Evolutionary conservation across 1,140 invertebrate genomes (phyloP), one percentile per base, ranked within the genome.

Genomic region (Drosophila subobscura): DNA sequence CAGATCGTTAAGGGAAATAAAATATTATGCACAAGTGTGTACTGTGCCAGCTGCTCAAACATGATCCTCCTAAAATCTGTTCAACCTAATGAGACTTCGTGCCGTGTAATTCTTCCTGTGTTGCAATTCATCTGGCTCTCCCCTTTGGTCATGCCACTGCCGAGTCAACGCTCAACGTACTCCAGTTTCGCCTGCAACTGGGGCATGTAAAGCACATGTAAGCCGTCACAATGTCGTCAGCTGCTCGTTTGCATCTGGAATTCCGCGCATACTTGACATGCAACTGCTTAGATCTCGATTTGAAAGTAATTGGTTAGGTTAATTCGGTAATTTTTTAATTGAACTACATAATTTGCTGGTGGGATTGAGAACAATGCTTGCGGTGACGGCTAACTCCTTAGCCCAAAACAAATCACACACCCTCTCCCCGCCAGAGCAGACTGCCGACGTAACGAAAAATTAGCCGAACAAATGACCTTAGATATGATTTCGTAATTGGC

Each of bases 401-500:
- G 8, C 29, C 25, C 25, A 6, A 27, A 27, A 20, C 16, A 20
- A 27, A 27, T 27, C 25, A 27, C 10, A 12, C 10, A 12, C 33
- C 47, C 44, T 4, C 25, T 25, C 14, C 10, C 2, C 41, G 0
- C 45, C 4, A 7, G 12, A 29, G 12, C 44, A 10, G 56, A 58
- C 49, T 42, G 55, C 57, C 56, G 49, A 58, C 63, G 20, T 51
- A 74, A 42, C 60, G 51, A 60, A 71, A 88, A 86, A 86, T 86
- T 88, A 86, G 81, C 63, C 51, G 59, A 78, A 86, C 81, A 86
- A 88, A 86, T 88, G 81, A 86, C 81, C 81, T 86, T 86, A 86
- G 81, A 86, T 88, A 86, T 88, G 81, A 86, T 86, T 86, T 86
- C 81, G 81, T 81, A 86, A 86, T 78, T 81, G 81, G 80, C 60